Base-by-base conservation (phyloP, 1,140 invertebrate species). In the Lethrus apterus region DNA sequence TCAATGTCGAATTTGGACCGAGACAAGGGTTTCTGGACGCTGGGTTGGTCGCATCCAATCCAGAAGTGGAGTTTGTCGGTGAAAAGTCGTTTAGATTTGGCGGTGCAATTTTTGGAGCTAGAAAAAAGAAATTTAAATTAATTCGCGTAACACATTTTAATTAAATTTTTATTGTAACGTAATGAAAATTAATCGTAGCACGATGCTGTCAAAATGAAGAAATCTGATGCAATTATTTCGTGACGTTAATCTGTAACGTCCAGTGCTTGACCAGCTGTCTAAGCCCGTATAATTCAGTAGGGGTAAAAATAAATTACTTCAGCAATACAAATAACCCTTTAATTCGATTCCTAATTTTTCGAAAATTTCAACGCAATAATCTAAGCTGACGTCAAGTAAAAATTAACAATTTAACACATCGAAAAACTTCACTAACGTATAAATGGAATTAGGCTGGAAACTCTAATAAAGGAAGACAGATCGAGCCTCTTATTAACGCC, bases 61-160 rank as follows among this genome's bases (percentile, higher is more conserved):
- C 46, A 20, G 44, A 43, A 19, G 54, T 29, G 5, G 53, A 51
- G 51, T 34, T 36, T 42, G 19, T 44, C 17, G 10, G 20, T 35
- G 10, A 33, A 49, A 54, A 63, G 32, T 64, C 59, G 8, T 49
- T 36, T 38, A 65, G 52, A 2, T 44, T 48, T 24, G 62, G 67
- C 46, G 79, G 70, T 68, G 77, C 75, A 56, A 80, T 66, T 66
- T 86, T 86, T 30, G 81, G 75, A 36, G 70, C 83, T 86, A 75
- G 30, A 81, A 81, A 51, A 63, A 54, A 42, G 24, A 19, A 38
- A 46, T 7, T 26, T 26, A 5, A n/a, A 7, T n/a, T 26, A 7
- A 26, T 26, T 26, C 23, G 5, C n/a, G 23, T 7, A 26, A n/a
- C 5, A 26, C 5, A 26, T 26, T 5, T 26, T 26, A 26, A 7